Evolutionary conservation across 2,113 vertebrate genomes (phyloP).

Genomic region (Phalacrocorax pelagicus): DNA sequence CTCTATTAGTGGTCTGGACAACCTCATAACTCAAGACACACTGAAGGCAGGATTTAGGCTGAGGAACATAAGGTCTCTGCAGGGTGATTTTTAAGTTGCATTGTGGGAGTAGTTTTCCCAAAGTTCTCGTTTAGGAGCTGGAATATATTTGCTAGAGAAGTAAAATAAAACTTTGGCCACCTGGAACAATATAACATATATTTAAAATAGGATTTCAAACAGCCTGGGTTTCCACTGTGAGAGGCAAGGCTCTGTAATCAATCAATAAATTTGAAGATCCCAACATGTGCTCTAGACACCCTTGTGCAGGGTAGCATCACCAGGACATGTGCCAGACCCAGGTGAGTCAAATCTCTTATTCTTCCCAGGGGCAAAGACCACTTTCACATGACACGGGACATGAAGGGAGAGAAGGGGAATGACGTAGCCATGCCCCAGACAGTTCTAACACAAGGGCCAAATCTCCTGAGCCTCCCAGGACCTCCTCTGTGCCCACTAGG

Average conservation of each 20-base stretch:
- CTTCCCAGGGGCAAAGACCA: background rate
- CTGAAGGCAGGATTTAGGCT: slow-evolving; percentile 45
- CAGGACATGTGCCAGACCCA: background rate
- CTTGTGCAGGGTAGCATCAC: background rate
- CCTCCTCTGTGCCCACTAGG: background rate
- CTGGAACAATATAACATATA: slow-evolving; percentile 42
- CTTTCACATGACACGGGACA: background rate
- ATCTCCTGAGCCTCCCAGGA: background rate
- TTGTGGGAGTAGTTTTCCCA: slow-evolving; percentile 33
- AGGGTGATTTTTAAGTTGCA: slow-evolving; percentile 40
- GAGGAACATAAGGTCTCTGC: slow-evolving; percentile 20
- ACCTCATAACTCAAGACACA: slow-evolving; percentile 58
- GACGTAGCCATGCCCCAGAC: fast-evolving
- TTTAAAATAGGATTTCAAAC: background rate
- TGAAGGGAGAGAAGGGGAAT: background rate
- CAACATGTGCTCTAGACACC: background rate
- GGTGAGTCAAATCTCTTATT: background rate
- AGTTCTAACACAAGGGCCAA: background rate
- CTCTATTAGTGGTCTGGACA: slow-evolving; percentile 53
- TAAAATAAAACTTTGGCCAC: slow-evolving; percentile 47
- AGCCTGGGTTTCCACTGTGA: background rate
- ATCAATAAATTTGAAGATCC: background rate
- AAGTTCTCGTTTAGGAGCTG: slow-evolving; percentile 7
- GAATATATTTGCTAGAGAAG: slow-evolving; percentile 46
- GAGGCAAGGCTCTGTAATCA: background rate